These are phyloP conservation scores for Mobula hypostoma DNA, from an alignment of 2,113 vertebrate genomes.

Conservation along the genomic window DNA sequence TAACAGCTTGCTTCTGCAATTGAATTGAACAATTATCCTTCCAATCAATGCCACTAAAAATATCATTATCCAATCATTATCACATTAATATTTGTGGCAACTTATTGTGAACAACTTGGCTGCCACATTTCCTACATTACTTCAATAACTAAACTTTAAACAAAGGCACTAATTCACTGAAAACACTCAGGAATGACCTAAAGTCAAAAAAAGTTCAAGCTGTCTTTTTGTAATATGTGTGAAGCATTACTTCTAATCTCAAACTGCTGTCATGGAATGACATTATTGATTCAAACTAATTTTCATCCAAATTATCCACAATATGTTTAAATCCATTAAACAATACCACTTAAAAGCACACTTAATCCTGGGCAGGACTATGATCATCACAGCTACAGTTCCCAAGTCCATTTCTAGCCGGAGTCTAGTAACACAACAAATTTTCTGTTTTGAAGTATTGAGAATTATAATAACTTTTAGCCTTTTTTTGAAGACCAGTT, in stretches of 20 bases:
- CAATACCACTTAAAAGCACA: not conserved
- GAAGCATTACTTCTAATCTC: not conserved
- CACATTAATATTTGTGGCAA: not conserved
- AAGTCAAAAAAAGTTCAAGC: not conserved
- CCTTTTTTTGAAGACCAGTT: not conserved
- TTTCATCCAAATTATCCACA: slow-evolving; percentile 5
- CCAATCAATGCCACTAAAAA: not conserved
- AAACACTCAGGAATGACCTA: not conserved
- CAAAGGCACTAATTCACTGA: not conserved
- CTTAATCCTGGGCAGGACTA: not conserved
- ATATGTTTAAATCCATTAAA: not conserved
- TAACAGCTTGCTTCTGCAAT: not conserved
- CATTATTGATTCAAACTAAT: not conserved
- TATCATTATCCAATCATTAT: slow-evolving; percentile 13
- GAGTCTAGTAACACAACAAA: not conserved
- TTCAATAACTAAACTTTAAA: not conserved
- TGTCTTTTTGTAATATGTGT: not conserved
- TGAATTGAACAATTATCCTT: not conserved
- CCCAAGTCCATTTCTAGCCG: not conserved
- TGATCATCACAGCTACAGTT: not conserved
- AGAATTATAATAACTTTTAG: not conserved
- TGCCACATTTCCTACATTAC: not conserved
- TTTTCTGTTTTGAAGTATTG: not conserved
- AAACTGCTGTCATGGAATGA: not conserved
- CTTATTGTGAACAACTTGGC: not conserved